A percentile compares a stretch with the other conserved stretches of the same genome.
Conservation (phyloP, 2,113 vertebrate species). For the Erythrocercus mccallii region DNA sequence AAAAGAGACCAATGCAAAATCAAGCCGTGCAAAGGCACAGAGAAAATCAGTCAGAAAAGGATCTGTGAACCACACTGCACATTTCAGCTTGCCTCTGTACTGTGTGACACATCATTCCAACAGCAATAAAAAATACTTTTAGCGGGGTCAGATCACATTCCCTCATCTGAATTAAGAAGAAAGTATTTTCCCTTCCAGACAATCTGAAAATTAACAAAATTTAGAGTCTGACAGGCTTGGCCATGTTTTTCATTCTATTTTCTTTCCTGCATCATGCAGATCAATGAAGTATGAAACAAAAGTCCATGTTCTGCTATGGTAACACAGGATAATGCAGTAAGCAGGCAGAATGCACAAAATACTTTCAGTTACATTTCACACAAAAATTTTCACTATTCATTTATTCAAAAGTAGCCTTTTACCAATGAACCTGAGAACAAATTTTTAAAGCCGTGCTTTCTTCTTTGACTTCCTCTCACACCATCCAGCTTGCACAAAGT, state of each 20-base stretch:
- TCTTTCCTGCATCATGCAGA: not conserved
- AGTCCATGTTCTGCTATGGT: not conserved
- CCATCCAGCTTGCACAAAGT: not conserved
- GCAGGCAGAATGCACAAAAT: not conserved
- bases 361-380: not conserved
- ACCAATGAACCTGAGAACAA: not conserved
- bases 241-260: not conserved
- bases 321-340: not conserved
- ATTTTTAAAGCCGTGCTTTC: not conserved
- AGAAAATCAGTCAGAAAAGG: slow-evolving; percentile 10
- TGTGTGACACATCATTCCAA: not conserved
- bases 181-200: not conserved
- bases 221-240: not conserved
- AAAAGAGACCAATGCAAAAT: not conserved
- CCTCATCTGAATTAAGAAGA: not conserved
- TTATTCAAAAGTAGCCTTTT: not conserved
- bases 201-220: not conserved
- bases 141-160: not conserved
- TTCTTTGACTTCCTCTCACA: not conserved
- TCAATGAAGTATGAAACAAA: not conserved
- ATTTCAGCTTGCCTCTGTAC: not conserved
- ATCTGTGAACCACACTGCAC: not conserved
- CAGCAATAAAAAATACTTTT: not conserved
- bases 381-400: not conserved
- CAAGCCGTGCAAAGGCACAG: not conserved